Conservation (phyloP, 30 jellyfish, hydroid and myxozoan genomes). For the Phacellophora camtschatica region DNA sequence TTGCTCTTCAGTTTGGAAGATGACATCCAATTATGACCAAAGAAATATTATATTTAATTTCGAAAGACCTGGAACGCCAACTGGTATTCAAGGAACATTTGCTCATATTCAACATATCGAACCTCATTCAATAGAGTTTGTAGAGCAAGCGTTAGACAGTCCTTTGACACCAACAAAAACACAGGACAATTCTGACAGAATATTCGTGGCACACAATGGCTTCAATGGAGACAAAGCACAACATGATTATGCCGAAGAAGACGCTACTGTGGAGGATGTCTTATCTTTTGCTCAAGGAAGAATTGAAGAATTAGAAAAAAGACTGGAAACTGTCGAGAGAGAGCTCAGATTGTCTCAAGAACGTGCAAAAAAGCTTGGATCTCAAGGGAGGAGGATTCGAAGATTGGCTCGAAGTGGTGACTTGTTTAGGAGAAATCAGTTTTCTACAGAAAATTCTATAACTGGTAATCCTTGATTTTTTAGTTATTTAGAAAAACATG, state of each 20-base stretch:
- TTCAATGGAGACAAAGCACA: not conserved
- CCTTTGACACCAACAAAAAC: not conserved
- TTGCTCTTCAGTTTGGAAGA: not conserved
- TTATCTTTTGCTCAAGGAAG: conserved; percentile 58
- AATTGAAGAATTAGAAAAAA: conserved; percentile 62
- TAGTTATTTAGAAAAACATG: too few relatives aligned
- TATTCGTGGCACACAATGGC: not conserved
- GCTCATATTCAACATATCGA: not conserved
- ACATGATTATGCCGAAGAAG: conserved; percentile 13
- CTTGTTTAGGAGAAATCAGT: conserved; percentile 52
- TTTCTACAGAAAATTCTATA: too few relatives aligned
- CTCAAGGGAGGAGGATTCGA: conserved; percentile 68
- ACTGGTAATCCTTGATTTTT: too few relatives aligned
- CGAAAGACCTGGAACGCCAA: conserved; percentile 66
- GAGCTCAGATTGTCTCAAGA: conserved; percentile 76
- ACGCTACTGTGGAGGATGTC: conserved; percentile 20
- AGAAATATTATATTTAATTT: conserved; percentile 20
- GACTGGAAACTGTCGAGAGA: conserved; percentile 67
- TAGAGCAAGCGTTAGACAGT: conserved; percentile 20
- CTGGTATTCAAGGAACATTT: conserved; percentile 49
- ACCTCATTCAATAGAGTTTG: not conserved
- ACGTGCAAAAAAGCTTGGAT: conserved; percentile 57
- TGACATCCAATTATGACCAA: conserved; percentile 18
- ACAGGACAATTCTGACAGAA: not conserved
- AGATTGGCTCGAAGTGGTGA: conserved; percentile 87